Evolutionary conservation across 1,140 invertebrate species (phyloP).

Genomic region (Drosophila lowei): DNA sequence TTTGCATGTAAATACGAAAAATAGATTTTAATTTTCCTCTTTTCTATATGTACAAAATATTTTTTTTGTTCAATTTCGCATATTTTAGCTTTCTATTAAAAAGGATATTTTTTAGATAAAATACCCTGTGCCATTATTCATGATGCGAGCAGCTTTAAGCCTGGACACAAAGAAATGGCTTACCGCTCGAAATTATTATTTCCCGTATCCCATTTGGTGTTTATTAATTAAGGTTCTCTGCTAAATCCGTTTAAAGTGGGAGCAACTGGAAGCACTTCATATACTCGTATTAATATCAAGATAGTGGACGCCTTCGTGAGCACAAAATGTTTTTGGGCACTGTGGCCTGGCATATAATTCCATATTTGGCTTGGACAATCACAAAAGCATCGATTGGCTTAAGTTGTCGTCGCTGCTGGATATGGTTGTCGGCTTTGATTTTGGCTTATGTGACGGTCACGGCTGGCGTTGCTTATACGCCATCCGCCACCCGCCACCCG

Average conservation of each 20-base stretch:
- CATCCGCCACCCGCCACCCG: too few species aligned
- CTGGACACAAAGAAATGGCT: conserved; percentile 1
- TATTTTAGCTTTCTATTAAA: conserved; percentile 7
- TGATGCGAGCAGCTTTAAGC: neutral
- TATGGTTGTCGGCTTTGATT: conserved; percentile 45
- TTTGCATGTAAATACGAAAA: conserved; percentile 5
- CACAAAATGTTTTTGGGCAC: conserved; percentile 8
- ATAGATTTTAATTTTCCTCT: neutral
- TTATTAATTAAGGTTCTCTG: conserved; percentile 36
- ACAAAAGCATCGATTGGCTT: conserved; percentile 59
- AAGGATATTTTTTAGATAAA: too few species aligned
- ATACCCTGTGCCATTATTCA: conserved; percentile 6
- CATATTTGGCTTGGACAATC: conserved; percentile 70
- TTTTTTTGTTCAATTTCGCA: neutral
- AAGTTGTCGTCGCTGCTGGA: conserved; percentile 60
- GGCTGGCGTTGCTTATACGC: conserved; percentile 60
- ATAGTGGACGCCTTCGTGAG: neutral
- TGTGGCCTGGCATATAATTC: conserved; percentile 43
- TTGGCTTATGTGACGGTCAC: conserved; percentile 30
- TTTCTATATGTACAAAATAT: conserved; percentile 3
- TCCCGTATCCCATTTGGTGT: neutral
- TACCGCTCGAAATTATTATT: conserved; percentile 16
- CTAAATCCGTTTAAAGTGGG: conserved; percentile 16
- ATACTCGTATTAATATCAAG: conserved; percentile 16
- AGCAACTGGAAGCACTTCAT: conserved; percentile 29